phyloP scores from a whole-genome alignment of 2,797 vertebrate genomes.

The Tauraco hartlaubi region DNA sequence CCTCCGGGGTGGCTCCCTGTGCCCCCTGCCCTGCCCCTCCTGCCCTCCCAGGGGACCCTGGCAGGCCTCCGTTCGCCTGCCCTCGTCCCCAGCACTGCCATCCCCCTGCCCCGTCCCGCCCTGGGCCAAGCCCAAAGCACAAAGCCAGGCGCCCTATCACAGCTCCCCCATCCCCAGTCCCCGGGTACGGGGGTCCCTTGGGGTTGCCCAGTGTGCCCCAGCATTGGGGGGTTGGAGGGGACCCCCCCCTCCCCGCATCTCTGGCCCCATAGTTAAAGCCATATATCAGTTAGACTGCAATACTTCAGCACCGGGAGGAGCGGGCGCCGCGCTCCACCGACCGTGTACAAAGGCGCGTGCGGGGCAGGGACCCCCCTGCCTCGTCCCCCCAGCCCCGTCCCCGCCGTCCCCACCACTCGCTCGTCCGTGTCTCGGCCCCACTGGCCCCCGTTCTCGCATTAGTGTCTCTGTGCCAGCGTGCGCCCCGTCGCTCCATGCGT shows the following conservation, averaged over 20 bases:
- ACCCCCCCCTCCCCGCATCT: constrained; percentile 55
- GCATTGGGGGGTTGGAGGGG: constrained; percentile 51
- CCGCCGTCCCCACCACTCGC: neutral
- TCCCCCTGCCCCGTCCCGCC: constrained; percentile 39
- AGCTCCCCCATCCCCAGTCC: constrained; percentile 53
- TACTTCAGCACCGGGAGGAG: constrained; percentile 82
- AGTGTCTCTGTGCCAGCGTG: constrained; percentile 64
- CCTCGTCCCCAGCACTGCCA: constrained; percentile 61
- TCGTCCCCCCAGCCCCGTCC: neutral
- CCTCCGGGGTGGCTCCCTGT: neutral
- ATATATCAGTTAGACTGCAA: constrained; percentile 98
- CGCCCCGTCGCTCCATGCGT: constrained; percentile 60
- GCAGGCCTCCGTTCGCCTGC: neutral
- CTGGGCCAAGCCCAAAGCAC: constrained; percentile 67
- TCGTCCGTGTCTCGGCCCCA: constrained; percentile 48
- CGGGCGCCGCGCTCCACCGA: constrained; percentile 39
- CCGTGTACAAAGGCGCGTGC: constrained; percentile 66
- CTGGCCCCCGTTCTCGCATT: constrained; percentile 36
- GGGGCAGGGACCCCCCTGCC: constrained; percentile 56
- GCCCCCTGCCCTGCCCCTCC: neutral
- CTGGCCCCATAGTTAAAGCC: constrained; percentile 93
- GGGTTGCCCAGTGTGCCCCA: constrained; percentile 32
- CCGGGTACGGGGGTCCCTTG: constrained; percentile 52
- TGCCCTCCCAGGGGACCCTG: constrained; percentile 26
- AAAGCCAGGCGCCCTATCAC: constrained; percentile 70